Evolutionary conservation across 2,888 invertebrate genomes (phyloP), one percentile per base, ranked within the genome.

Genomic region (Drosophila birchii): DNA sequence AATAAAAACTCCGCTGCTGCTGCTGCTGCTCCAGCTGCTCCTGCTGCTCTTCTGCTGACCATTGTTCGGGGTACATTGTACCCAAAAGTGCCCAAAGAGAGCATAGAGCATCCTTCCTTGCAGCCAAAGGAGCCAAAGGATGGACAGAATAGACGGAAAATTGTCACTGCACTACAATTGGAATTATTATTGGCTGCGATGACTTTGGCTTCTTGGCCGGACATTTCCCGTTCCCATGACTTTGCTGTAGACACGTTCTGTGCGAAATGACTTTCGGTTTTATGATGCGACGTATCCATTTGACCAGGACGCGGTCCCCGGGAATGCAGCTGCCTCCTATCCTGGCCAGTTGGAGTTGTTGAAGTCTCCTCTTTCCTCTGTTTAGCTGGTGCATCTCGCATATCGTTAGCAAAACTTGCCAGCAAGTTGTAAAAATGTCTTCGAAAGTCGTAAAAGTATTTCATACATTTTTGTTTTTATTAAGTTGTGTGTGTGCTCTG

Each of bases 181-280:
- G 87, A 89, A 89, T 89, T 89, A 89, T 89, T 89, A 89, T 89
- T 89, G 90, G 90, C 88, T 89, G 84, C 82, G 82, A 83, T 88
- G 89, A 86, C 84, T 86, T 82, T 90, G 86, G 89, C 87, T 86
- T 86, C 84, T 84, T 78, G 76, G 81, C 74, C 68, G 72, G 66
- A 43, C 64, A 61, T 61, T 66, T 32, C 66, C 49, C 34, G 44
- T 61, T 49, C 53, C 45, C 54, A 38, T 9, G 67, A 45, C 16
- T 43, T 57, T 16, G 41, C 26, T 34, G 41, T 72, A 80, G 82
- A 85, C 82, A 85, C 88, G 88, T 84, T 87, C 84, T 90, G 89
- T 76, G 80, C 81, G 81, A 89, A 90, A 89, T 89, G 88, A 89
- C 88, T 89, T 88, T 89, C 84, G 83, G 90, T 89, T 89, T 89